These are phyloP conservation scores for Aleiodes leptofemur DNA, from an alignment of 2,888 invertebrate species.

Conservation along the genomic window DNA sequence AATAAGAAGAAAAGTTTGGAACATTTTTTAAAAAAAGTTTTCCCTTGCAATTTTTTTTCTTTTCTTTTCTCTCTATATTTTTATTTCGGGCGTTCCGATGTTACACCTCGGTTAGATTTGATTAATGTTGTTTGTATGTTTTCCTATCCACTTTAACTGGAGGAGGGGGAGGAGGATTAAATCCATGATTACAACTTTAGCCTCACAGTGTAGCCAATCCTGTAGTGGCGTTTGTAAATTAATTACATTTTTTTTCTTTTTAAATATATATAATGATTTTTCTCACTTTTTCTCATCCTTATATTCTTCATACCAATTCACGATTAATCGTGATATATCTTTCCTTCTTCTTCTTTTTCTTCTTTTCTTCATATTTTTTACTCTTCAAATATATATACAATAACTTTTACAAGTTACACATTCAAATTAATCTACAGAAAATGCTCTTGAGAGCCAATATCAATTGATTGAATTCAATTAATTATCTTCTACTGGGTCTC, in stretches of 20 bases:
- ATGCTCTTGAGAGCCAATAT: constrained; percentile 49
- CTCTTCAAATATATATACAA: constrained; percentile 67
- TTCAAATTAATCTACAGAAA: constrained; percentile 66
- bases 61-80: constrained; percentile 34
- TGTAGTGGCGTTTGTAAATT: constrained; percentile 33
- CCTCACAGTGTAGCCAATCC: constrained; percentile 16
- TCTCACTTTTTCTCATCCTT: not conserved
- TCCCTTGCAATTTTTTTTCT: constrained; percentile 24
- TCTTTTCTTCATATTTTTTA: constrained; percentile 27
- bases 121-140: constrained; percentile 35
- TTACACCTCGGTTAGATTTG: constrained; percentile 35
- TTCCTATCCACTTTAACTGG: constrained; percentile 36
- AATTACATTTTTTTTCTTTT: not conserved
- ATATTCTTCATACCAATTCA: constrained; percentile 19
- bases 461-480: constrained; percentile 27
- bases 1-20: constrained; percentile 31
- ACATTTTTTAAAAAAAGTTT: constrained; percentile 24
- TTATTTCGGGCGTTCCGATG: constrained; percentile 28
- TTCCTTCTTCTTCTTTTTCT: constrained; percentile 19
- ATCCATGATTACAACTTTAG: constrained; percentile 25
- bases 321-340: constrained; percentile 11
- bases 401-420: constrained; percentile 61
- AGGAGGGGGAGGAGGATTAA: not conserved
- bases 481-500: constrained; percentile 27
- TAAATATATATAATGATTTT: constrained; percentile 2